Evolutionary conservation across 2,797 vertebrate genomes (phyloP).

Genomic region (Tapirus indicus): DNA sequence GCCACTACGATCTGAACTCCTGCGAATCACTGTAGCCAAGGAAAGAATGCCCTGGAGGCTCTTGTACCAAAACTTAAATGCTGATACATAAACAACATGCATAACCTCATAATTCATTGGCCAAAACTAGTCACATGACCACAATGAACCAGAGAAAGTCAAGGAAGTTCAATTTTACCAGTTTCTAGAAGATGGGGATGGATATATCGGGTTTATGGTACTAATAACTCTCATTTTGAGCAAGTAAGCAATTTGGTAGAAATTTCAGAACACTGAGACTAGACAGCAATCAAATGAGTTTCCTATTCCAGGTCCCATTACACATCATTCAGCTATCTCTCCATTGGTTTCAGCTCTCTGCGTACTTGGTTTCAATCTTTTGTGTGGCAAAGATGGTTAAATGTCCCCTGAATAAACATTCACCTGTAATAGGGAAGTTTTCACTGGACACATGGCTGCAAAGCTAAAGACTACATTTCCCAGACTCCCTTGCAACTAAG

Average conservation of each 20-base stretch:
- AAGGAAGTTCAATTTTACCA: background rate
- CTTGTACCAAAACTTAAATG: background rate
- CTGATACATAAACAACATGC: background rate
- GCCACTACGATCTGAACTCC: background rate
- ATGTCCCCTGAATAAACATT: background rate
- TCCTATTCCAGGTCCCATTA: background rate
- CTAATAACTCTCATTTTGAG: background rate
- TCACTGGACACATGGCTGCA: background rate
- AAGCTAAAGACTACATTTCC: background rate
- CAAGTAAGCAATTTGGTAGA: background rate
- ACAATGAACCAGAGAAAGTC: background rate
- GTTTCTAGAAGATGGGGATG: background rate
- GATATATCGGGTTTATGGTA: background rate
- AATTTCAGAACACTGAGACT: background rate
- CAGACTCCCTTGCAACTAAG: background rate
- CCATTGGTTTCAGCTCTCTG: background rate
- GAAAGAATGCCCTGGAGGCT: background rate
- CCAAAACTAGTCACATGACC: background rate
- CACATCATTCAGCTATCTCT: background rate
- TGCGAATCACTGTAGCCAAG: background rate
- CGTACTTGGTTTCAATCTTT: background rate
- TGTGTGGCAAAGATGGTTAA: background rate
- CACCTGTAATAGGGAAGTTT: background rate
- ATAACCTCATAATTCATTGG: background rate
- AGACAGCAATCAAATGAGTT: background rate